A percentile compares a stretch with the other conserved stretches of the same genome.
phyloP scores from a whole-genome alignment of 1,140 invertebrate genomes.

The Megalonaias nervosa region DNA sequence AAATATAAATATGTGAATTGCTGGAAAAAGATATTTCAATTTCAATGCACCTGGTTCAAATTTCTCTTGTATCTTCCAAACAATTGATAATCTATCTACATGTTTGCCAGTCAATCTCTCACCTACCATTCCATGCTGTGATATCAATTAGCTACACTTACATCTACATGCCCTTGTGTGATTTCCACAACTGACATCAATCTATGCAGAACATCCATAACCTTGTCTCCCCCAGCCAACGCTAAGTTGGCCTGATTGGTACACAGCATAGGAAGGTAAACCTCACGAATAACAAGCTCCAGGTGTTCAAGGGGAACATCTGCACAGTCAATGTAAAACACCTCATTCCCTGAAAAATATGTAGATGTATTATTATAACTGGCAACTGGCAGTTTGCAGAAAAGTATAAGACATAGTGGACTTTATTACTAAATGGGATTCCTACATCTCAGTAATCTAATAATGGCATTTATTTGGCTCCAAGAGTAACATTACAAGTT shows the following conservation, averaged over 20 bases:
- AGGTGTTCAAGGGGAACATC: slow-evolving; percentile 64
- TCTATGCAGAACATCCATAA: slow-evolving; percentile 70
- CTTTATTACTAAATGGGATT: too few species aligned
- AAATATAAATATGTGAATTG: background rate
- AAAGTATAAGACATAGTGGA: too few species aligned
- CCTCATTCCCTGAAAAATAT: slow-evolving; percentile 63
- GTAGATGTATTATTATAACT: background rate
- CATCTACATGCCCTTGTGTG: slow-evolving; percentile 66
- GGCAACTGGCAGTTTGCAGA: too few species aligned
- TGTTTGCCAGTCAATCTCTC: background rate
- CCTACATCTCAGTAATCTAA: too few species aligned
- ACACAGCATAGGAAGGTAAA: slow-evolving; percentile 69
- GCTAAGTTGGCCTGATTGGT: slow-evolving; percentile 60
- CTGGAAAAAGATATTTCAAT: background rate
- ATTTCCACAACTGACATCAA: slow-evolving; percentile 68
- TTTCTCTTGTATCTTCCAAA: background rate
- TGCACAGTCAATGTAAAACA: slow-evolving; percentile 67
- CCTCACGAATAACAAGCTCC: slow-evolving; percentile 67
- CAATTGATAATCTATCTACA: background rate
- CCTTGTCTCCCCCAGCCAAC: slow-evolving; percentile 63
- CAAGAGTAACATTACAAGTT: too few species aligned
- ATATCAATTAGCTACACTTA: slow-evolving; percentile 31
- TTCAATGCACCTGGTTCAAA: background rate
- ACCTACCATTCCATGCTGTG: background rate
- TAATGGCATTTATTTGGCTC: too few species aligned